A percentile compares a stretch with the other conserved stretches of the same genome.
Conservation (phyloP, 2,797 vertebrate species). For the Smutsia temminckii region DNA sequence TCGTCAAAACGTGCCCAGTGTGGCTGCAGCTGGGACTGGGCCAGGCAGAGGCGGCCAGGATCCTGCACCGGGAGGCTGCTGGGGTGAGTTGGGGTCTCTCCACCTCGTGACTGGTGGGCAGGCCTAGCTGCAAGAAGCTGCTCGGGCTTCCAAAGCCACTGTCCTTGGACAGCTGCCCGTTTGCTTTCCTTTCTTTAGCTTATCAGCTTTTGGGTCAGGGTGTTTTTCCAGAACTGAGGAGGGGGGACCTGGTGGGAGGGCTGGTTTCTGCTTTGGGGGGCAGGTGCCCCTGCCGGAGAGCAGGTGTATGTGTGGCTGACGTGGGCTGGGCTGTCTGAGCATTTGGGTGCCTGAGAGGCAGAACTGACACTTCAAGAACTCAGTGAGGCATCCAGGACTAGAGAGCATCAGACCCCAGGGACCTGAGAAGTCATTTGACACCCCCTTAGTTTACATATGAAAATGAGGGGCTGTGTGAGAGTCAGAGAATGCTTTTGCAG, state of each 20-base stretch:
- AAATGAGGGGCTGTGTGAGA: not conserved
- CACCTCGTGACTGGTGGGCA: fast-evolving
- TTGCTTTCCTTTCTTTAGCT: not conserved
- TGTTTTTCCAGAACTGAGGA: not conserved
- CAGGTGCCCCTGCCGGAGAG: not conserved
- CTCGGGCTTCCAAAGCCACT: not conserved
- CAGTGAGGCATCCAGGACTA: not conserved
- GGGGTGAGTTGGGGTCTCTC: constrained; percentile 89
- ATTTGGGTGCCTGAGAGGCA: not conserved
- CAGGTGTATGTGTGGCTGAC: fast-evolving
- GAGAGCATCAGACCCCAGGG: not conserved
- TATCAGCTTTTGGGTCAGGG: not conserved
- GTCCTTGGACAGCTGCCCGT: fast-evolving
- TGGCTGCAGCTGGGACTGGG: constrained; percentile 91
- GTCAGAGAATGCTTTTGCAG: not conserved
- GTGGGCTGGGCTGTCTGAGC: not conserved
- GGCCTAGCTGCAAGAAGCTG: not conserved
- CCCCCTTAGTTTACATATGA: not conserved
- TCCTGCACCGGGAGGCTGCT: constrained; percentile 87
- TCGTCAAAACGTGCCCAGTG: constrained; percentile 90
- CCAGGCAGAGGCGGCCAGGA: constrained; percentile 80
- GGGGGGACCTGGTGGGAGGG: not conserved
- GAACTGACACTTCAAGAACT: not conserved
- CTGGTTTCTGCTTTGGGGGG: not conserved
- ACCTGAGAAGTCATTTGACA: not conserved